Conservation (phyloP, 1,140 invertebrate species). For the Ostrea denselamellosa region DNA sequence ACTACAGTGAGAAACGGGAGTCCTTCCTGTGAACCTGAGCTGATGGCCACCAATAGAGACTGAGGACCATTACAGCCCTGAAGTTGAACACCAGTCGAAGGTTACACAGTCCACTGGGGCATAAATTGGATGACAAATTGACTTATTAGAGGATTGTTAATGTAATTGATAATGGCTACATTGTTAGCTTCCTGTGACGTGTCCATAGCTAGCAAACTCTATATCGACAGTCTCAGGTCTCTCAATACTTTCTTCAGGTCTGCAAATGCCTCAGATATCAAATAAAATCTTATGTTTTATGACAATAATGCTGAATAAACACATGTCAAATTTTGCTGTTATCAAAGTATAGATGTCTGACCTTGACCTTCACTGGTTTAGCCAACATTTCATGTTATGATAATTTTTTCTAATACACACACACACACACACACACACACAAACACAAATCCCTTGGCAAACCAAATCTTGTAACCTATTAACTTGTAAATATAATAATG, state of each 20-base stretch:
- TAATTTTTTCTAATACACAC: too few relatives aligned
- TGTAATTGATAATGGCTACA: slow-evolving; percentile 9
- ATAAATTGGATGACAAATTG: slow-evolving; percentile 18
- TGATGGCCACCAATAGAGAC: not conserved
- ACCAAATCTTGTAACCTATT: too few relatives aligned
- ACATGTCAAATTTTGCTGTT: not conserved
- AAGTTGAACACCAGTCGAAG: not conserved
- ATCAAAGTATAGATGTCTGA: not conserved
- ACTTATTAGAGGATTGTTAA: slow-evolving; percentile 8
- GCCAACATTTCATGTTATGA: too few relatives aligned
- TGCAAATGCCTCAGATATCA: not conserved
- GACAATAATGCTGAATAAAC: not conserved
- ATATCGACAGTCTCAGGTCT: not conserved
- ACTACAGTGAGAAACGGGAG: too few relatives aligned
- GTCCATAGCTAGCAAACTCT: not conserved
- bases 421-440: too few relatives aligned
- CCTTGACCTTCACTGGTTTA: not conserved
- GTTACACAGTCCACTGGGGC: not conserved
- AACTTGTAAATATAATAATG: too few relatives aligned
- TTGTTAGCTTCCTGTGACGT: not conserved
- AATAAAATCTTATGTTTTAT: not conserved
- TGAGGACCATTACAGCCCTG: not conserved
- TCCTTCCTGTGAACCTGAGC: too few relatives aligned
- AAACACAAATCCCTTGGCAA: too few relatives aligned
- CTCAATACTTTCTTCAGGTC: not conserved